phyloP scores from a whole-genome alignment of 2,888 invertebrate species.

The Teleogryllus oceanicus region DNA sequence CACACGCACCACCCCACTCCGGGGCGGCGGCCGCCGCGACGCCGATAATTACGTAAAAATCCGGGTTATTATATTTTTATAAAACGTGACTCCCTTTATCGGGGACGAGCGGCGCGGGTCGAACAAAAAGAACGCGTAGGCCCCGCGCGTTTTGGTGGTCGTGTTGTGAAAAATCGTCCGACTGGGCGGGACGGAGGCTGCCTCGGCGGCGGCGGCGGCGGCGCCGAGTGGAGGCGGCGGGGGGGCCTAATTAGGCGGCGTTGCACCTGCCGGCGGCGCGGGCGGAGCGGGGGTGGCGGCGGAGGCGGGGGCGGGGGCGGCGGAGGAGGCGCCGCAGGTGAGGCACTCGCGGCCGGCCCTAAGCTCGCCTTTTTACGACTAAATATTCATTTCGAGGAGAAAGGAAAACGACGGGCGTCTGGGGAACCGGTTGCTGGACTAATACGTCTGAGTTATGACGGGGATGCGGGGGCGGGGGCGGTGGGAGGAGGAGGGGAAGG shows the following conservation, averaged over 20 bases:
- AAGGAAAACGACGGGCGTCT: neutral
- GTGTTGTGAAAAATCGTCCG: no score
- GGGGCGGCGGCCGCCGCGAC: neutral
- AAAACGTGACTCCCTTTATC: no score
- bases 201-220: neutral
- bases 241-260: constrained; percentile 6
- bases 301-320: neutral
- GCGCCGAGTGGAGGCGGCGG: neutral
- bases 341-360: neutral
- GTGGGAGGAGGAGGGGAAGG: neutral
- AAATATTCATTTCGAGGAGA: neutral
- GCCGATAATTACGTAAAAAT: neutral
- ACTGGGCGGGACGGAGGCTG: neutral
- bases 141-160: no score
- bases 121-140: no score
- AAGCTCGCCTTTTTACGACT: constrained; percentile 18
- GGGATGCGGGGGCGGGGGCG: neutral
- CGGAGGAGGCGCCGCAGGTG: neutral
- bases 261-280: neutral
- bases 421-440: neutral
- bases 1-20: neutral
- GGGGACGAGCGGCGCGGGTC: no score
- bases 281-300: neutral
- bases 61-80: neutral
- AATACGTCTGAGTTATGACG: neutral